Conservation (phyloP, 2,797 vertebrate genomes). For the Chelidonichthys spinosus region DNA sequence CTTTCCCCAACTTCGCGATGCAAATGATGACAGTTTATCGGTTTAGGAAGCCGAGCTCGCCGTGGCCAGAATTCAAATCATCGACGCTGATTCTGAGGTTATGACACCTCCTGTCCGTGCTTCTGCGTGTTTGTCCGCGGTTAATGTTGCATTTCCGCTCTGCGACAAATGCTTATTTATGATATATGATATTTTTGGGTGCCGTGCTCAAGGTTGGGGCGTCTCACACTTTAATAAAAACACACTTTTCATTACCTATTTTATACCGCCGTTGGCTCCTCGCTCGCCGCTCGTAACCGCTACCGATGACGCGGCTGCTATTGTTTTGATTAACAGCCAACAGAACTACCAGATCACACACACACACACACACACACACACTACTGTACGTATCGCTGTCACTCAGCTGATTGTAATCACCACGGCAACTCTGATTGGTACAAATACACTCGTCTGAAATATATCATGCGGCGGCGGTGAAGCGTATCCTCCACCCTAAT, state of each 20-base stretch:
- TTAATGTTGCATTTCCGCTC: background rate
- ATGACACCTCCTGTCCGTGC: no score
- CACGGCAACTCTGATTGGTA: no score
- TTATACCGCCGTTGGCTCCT: background rate
- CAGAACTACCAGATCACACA: no score
- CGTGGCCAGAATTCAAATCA: background rate
- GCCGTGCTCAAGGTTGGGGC: background rate
- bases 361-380: no score
- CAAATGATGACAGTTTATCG: conserved; percentile 1
- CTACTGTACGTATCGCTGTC: no score
- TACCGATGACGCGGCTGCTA: no score
- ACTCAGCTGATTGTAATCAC: no score
- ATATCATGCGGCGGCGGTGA: no score
- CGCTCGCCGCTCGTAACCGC: background rate
- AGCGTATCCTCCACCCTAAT: no score
- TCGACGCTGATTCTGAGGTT: background rate
- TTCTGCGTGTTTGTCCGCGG: background rate
- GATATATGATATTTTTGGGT: background rate
- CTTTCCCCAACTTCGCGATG: background rate
- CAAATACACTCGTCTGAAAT: no score
- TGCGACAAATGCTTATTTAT: background rate
- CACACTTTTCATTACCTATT: background rate
- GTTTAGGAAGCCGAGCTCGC: background rate
- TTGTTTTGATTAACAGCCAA: no score
- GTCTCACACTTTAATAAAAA: background rate